Percentiles rank a stretch among this genome's conserved stretches.
These are phyloP conservation scores for Holothuria leucospilota DNA, from an alignment of 53 echinoderm and acorn worm genomes.

Conservation along the genomic window DNA sequence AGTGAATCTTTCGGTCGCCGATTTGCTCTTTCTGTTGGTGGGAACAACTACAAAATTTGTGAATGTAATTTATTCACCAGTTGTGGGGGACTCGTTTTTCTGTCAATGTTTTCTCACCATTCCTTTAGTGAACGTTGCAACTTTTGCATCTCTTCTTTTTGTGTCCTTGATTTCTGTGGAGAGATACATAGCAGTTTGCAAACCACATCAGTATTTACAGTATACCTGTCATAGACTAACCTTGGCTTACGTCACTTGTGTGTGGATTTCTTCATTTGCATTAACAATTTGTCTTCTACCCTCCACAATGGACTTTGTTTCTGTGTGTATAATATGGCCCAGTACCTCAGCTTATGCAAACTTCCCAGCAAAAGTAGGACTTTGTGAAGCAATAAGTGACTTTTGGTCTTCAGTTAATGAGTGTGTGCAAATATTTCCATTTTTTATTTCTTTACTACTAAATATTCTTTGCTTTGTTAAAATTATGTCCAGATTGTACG, in stretches of 20 bases:
- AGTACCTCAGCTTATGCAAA: neutral
- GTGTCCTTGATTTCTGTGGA: neutral
- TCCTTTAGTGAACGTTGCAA: neutral
- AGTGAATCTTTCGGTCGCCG: neutral
- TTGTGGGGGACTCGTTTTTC: neutral
- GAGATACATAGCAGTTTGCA: constrained; percentile 4
- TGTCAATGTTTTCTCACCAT: neutral
- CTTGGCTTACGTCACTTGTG: neutral
- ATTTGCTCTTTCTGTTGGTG: neutral
- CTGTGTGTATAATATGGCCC: constrained; percentile 1
- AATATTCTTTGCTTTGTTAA: constrained; percentile 6
- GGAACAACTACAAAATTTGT: neutral
- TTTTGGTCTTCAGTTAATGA: neutral
- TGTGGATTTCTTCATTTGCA: neutral
- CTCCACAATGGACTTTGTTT: neutral
- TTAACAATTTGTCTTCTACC: neutral
- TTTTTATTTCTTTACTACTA: neutral
- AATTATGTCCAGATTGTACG: neutral
- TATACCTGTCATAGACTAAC: neutral
- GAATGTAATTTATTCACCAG: neutral
- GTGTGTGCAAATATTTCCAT: constrained; percentile 1
- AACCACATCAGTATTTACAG: neutral
- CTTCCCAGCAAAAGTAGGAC: neutral
- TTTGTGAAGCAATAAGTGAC: neutral
- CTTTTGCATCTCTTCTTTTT: neutral